These are phyloP conservation scores for Cyprinus carpio DNA, from an alignment of 2,113 vertebrate species.

Conservation along the genomic window DNA sequence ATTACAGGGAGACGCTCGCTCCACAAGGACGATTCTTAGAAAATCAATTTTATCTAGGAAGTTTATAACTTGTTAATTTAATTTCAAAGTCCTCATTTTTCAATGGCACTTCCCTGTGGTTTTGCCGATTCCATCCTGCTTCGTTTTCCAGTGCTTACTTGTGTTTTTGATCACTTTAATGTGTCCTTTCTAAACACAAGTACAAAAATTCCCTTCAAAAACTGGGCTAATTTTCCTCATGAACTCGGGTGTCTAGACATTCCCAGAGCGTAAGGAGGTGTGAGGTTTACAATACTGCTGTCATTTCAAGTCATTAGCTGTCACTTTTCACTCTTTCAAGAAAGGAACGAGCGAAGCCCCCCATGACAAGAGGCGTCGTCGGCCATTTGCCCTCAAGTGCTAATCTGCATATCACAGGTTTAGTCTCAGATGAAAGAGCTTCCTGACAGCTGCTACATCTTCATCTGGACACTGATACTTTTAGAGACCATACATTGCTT, in stretches of 20 bases:
- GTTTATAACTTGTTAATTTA: constrained; percentile 64
- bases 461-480: background rate
- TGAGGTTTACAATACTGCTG: background rate
- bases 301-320: constrained; percentile 9
- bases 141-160: background rate
- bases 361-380: background rate
- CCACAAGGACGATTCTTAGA: background rate
- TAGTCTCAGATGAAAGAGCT: background rate
- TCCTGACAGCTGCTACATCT: constrained; percentile 17
- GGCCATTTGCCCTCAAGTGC: background rate
- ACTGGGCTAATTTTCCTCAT: background rate
- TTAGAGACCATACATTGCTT: background rate
- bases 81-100: constrained; percentile 49
- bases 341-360: background rate
- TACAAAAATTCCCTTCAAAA: background rate
- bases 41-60: constrained; percentile 4
- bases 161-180: too few species aligned
- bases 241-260: background rate
- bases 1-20: constrained; percentile 9
- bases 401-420: constrained; percentile 17
- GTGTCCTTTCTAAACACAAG: background rate
- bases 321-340: constrained; percentile 25
- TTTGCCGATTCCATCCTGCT: constrained; percentile 35
- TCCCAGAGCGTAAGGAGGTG: background rate
- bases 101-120: constrained; percentile 62